A percentile compares a stretch with the other conserved stretches of the same genome.
These are phyloP conservation scores for Carassius carassius DNA, from an alignment of 2,113 vertebrate genomes.

Conservation along the genomic window DNA sequence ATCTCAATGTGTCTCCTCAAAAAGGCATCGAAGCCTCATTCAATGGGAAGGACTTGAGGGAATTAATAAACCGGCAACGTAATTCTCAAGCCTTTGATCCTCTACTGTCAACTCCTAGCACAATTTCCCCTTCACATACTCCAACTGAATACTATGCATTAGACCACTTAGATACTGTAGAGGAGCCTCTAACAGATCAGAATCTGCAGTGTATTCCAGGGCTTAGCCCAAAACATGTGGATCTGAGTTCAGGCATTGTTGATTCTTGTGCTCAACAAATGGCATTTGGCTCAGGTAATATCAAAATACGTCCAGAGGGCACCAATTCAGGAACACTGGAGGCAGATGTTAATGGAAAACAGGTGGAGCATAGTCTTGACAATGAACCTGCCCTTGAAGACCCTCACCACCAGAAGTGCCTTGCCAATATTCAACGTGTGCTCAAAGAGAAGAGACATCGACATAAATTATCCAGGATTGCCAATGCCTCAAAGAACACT, in stretches of 20 bases:
- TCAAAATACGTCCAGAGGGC: conserved; percentile 38
- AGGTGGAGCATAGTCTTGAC: conserved; percentile 42
- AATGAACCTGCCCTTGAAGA: conserved; percentile 66
- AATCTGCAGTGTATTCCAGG: conserved; percentile 55
- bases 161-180: conserved; percentile 53
- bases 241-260: neutral
- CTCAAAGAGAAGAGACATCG: conserved; percentile 86
- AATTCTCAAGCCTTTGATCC: conserved; percentile 44
- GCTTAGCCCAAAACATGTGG: conserved; percentile 39
- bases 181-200: conserved; percentile 52
- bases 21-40: conserved; percentile 46
- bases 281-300: neutral
- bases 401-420: conserved; percentile 85
- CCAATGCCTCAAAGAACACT: conserved; percentile 79
- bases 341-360: conserved; percentile 48
- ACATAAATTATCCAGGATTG: conserved; percentile 82
- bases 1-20: conserved; percentile 24
- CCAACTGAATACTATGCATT: conserved; percentile 51
- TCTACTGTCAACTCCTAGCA: conserved; percentile 54
- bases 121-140: conserved; percentile 49
- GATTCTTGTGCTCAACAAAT: neutral
- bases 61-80: conserved; percentile 16
- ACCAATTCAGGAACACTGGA: conserved; percentile 59
- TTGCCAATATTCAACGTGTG: conserved; percentile 90
- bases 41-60: conserved; percentile 46